phyloP scores from a whole-genome alignment of 2,888 invertebrate species.

The Crepidodera aurea region DNA sequence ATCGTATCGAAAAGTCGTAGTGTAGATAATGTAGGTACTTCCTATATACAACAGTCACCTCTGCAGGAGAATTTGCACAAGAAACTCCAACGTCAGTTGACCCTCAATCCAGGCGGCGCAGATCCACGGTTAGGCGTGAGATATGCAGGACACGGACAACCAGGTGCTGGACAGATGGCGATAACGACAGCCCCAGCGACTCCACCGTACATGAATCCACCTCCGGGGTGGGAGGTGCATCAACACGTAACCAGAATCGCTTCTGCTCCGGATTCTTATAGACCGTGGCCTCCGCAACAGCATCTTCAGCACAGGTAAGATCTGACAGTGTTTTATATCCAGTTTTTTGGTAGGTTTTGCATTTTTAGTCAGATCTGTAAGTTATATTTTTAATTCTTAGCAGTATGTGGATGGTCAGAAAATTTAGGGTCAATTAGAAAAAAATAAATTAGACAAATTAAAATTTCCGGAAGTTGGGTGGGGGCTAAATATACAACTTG shows the following conservation, averaged over 20 bases:
- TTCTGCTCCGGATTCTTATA: conserved; percentile 74
- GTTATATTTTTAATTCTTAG: too few relatives aligned
- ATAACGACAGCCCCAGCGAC: conserved; percentile 32
- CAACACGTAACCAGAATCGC: conserved; percentile 76
- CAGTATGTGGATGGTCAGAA: too few relatives aligned
- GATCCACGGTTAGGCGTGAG: conserved; percentile 72
- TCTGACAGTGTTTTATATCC: too few relatives aligned
- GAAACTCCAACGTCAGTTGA: conserved; percentile 81
- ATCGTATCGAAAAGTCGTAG: conserved; percentile 66
- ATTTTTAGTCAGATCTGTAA: too few relatives aligned
- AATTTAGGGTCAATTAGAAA: too few relatives aligned
- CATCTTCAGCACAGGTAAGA: conserved; percentile 43
- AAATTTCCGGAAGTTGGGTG: too few relatives aligned
- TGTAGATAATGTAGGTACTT: conserved; percentile 63
- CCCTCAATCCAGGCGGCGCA: conserved; percentile 79
- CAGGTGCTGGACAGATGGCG: conserved; percentile 11
- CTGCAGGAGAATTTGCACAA: conserved; percentile 73
- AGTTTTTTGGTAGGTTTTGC: too few relatives aligned
- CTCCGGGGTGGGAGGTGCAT: conserved; percentile 59
- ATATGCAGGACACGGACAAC: conserved; percentile 21
- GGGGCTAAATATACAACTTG: too few relatives aligned
- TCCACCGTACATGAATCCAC: conserved; percentile 45
- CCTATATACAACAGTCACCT: conserved; percentile 36
- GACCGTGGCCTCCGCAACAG: conserved; percentile 63
- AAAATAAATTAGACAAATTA: too few relatives aligned